A percentile compares a stretch with the other conserved stretches of the same genome.
These are phyloP conservation scores for Bombus superbus DNA, from an alignment of 1,140 invertebrate genomes.

Conservation along the genomic window DNA sequence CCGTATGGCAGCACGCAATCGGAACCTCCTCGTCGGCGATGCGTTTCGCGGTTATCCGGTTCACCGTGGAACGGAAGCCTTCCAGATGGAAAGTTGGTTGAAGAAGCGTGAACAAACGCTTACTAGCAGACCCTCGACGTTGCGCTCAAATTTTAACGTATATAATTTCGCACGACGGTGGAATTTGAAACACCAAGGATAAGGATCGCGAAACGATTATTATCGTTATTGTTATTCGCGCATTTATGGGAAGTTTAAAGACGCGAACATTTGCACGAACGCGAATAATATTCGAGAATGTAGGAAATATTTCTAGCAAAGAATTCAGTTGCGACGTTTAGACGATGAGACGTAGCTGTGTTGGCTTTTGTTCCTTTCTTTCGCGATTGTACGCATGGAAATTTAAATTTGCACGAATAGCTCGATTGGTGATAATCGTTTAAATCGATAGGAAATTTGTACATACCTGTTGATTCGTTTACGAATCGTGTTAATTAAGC, in stretches of 20 bases:
- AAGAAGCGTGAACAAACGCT: constrained; percentile 12
- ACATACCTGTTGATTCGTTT: too few relatives aligned
- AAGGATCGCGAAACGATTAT: neutral
- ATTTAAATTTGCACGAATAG: too few relatives aligned
- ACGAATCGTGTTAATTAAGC: too few relatives aligned
- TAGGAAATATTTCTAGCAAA: too few relatives aligned
- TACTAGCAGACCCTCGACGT: neutral
- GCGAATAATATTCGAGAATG: too few relatives aligned
- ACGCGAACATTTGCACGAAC: too few relatives aligned
- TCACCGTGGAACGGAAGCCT: constrained; percentile 30
- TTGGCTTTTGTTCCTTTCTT: neutral
- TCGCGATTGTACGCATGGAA: too few relatives aligned
- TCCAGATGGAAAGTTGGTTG: constrained; percentile 28
- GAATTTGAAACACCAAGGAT: neutral
- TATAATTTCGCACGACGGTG: too few relatives aligned
- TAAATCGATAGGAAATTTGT: too few relatives aligned
- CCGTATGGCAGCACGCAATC: neutral
- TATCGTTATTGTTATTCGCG: too few relatives aligned
- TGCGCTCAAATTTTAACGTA: neutral
- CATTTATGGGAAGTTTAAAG: too few relatives aligned
- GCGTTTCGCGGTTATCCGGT: constrained; percentile 25
- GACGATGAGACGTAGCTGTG: neutral
- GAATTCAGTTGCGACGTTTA: neutral
- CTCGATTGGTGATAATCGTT: too few relatives aligned
- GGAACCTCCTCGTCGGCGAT: constrained; percentile 9